Evolutionary conservation across 2,113 vertebrate species (phyloP).

Genomic region (Silurus meridionalis): DNA sequence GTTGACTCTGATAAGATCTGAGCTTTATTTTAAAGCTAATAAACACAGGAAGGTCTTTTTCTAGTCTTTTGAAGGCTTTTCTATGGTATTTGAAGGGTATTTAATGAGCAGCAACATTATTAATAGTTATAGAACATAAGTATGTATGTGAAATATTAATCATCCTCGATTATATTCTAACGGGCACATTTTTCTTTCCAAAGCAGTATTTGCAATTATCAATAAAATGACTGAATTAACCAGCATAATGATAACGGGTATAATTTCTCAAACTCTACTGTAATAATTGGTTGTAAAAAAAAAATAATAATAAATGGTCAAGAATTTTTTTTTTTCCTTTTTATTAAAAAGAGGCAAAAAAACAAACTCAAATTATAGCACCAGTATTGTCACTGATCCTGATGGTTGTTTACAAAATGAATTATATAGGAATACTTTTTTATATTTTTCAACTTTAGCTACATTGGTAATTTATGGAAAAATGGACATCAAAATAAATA

Average conservation of each 20-base stretch:
- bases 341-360: not conserved
- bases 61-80: not conserved
- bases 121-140: not conserved
- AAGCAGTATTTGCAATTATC: slow-evolving; percentile 17
- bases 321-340: too few species aligned
- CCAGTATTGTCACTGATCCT: not conserved
- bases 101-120: not conserved
- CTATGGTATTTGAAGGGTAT: slow-evolving; percentile 11
- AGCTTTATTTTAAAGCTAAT: slow-evolving; percentile 15
- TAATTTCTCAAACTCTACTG: slow-evolving; percentile 1
- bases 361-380: not conserved
- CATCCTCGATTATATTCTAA: slow-evolving; percentile 1
- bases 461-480: not conserved
- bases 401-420: slow-evolving; percentile 20
- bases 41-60: slow-evolving; percentile 33
- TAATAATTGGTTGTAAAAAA: not conserved
- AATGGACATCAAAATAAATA: slow-evolving; percentile 4
- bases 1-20: slow-evolving; percentile 28
- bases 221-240: not conserved
- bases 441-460: not conserved
- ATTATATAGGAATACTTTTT: not conserved
- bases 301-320: too few species aligned
- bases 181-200: not conserved
- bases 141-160: slow-evolving; percentile 19
- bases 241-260: slow-evolving; percentile 9